These are phyloP conservation scores for Sebastes fasciatus DNA, from an alignment of 2,113 vertebrate genomes.

Conservation along the genomic window DNA sequence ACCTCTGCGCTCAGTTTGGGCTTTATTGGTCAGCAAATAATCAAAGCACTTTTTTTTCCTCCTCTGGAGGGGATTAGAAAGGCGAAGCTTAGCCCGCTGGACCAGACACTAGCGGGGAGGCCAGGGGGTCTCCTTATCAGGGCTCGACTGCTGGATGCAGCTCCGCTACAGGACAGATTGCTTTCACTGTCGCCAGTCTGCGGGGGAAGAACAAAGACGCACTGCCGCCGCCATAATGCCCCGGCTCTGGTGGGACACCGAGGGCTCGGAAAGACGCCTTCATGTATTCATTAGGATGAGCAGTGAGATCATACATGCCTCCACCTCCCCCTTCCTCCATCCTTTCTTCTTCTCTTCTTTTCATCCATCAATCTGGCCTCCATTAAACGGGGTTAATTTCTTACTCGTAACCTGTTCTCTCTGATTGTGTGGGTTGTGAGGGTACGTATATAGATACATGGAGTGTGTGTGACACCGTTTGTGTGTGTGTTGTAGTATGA, in stretches of 20 bases:
- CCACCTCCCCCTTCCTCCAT: slow-evolving; percentile 1
- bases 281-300: slow-evolving; percentile 88
- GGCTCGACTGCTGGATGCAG: slow-evolving; percentile 94
- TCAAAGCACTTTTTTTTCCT: slow-evolving; percentile 90
- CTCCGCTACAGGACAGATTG: slow-evolving; percentile 95
- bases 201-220: slow-evolving; percentile 91
- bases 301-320: slow-evolving; percentile 47
- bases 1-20: slow-evolving; percentile 72
- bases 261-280: slow-evolving; percentile 89
- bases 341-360: slow-evolving; percentile 30
- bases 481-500: background rate
- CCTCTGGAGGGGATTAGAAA: slow-evolving; percentile 89
- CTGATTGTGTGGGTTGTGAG: slow-evolving; percentile 8
- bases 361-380: slow-evolving; percentile 54
- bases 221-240: slow-evolving; percentile 90
- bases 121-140: slow-evolving; percentile 96
- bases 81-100: slow-evolving; percentile 93
- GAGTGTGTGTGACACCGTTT: background rate
- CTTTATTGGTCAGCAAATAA: slow-evolving; percentile 97
- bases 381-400: slow-evolving; percentile 65
- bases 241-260: slow-evolving; percentile 90
- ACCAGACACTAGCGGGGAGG: slow-evolving; percentile 94
- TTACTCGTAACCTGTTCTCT: slow-evolving; percentile 31
- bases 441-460: background rate
- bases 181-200: slow-evolving; percentile 95